These are phyloP conservation scores for Egretta garzetta DNA, from an alignment of 2,113 vertebrate genomes.

Conservation along the genomic window DNA sequence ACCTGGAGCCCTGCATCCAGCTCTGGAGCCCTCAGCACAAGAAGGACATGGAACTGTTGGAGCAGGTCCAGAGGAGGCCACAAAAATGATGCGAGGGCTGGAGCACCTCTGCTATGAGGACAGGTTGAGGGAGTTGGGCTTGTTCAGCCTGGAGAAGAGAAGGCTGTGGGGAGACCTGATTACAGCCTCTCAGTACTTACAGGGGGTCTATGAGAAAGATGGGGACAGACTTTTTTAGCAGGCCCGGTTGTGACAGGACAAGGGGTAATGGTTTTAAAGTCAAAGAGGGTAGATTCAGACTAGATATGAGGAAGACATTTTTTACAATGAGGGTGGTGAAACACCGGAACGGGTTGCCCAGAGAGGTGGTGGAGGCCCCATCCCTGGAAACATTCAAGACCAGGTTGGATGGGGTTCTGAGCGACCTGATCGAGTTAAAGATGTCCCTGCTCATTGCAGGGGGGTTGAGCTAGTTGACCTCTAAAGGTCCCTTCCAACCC, in stretches of 20 bases:
- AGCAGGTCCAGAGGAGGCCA: neutral
- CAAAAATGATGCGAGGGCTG: neutral
- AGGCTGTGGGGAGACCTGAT: neutral
- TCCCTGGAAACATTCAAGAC: neutral
- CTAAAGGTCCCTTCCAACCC: neutral
- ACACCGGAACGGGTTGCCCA: neutral
- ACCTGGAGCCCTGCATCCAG: too few species aligned
- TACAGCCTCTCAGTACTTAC: neutral
- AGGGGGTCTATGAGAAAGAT: too few species aligned
- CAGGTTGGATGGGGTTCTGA: neutral
- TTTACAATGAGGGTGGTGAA: neutral
- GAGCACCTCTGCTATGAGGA: neutral
- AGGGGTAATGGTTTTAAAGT: too few species aligned
- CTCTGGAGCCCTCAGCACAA: too few species aligned
- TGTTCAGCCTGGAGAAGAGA: neutral
- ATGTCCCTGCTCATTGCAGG: neutral
- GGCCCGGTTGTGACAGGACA: too few species aligned
- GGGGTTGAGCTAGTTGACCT: neutral
- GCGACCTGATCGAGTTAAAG: neutral
- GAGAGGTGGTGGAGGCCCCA: neutral
- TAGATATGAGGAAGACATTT: neutral
- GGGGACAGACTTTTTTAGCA: too few species aligned
- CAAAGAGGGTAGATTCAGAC: neutral
- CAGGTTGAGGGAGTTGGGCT: too few species aligned
- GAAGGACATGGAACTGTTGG: neutral